A percentile compares a stretch with the other conserved stretches of the same genome.
Conservation (phyloP, 2,888 invertebrate genomes). For the Nyleta sp. region DNA sequence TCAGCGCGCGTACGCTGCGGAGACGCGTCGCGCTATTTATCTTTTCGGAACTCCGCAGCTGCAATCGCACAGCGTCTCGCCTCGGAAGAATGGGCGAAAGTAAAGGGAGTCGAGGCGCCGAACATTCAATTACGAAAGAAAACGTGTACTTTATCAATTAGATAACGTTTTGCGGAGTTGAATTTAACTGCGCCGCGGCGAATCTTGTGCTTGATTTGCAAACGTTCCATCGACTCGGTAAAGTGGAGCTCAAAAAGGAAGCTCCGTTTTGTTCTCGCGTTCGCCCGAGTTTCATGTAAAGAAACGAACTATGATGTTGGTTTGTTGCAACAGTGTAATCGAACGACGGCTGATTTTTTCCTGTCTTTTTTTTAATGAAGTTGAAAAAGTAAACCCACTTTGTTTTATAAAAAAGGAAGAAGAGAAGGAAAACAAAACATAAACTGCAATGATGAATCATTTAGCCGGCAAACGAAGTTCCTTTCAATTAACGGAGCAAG, state of each 20-base stretch:
- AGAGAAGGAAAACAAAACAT: no score
- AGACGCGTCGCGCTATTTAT: no score
- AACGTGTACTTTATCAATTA: conserved; percentile 45
- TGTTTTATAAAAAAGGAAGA: not conserved
- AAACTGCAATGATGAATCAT: conserved; percentile 15
- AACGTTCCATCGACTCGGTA: conserved; percentile 15
- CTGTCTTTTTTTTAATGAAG: conserved; percentile 4
- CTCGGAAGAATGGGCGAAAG: no score
- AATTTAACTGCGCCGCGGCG: conserved; percentile 23
- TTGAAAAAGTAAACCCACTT: not conserved
- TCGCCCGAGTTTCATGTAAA: not conserved
- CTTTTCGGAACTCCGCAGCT: no score
- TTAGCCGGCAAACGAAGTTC: conserved; percentile 38
- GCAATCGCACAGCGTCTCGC: no score
- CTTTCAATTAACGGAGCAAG: conserved; percentile 40
- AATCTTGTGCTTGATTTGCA: conserved; percentile 45
- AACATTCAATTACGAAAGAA: conserved; percentile 29
- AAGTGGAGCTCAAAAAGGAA: conserved; percentile 4
- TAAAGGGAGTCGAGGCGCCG: no score
- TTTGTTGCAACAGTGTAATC: conserved; percentile 11
- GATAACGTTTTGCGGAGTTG: conserved; percentile 23
- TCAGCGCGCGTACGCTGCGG: no score
- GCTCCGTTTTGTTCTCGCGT: not conserved
- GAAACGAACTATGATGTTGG: conserved; percentile 7
- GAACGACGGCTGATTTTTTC: no score